Evolutionary conservation across 2,888 invertebrate genomes (phyloP).

Genomic region (Macroteleia sp.): DNA sequence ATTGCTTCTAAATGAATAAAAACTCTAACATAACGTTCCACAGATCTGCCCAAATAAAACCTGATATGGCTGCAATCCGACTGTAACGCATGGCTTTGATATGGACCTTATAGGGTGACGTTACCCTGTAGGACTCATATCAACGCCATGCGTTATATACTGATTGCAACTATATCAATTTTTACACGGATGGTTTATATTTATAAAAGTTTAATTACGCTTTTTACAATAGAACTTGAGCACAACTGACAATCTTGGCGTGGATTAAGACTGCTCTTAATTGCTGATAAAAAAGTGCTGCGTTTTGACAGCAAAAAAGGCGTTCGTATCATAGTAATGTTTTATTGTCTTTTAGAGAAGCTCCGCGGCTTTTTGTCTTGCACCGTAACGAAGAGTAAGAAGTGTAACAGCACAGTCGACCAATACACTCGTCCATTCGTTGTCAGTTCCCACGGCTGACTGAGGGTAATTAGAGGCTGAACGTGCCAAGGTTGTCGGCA

Average conservation of each 20-base stretch:
- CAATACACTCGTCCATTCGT: constrained; percentile 40
- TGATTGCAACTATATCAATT: too few species aligned
- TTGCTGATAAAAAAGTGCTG: constrained; percentile 1
- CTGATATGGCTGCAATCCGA: too few species aligned
- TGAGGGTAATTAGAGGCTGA: constrained; percentile 64
- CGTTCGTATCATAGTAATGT: constrained; percentile 9
- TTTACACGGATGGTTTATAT: too few species aligned
- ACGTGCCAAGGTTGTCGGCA: constrained; percentile 66
- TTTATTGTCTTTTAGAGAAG: constrained; percentile 47
- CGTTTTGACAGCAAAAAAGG: constrained; percentile 18
- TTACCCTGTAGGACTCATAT: too few species aligned
- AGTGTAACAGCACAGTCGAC: constrained; percentile 51
- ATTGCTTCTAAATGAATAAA: constrained; percentile 1
- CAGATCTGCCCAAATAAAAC: neutral
- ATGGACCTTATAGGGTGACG: too few species aligned
- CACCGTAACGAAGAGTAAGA: constrained; percentile 53
- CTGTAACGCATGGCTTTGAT: too few species aligned
- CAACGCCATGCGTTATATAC: too few species aligned
- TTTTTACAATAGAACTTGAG: constrained; percentile 1
- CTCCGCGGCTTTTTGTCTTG: constrained; percentile 34
- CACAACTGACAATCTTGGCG: neutral
- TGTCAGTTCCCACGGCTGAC: constrained; percentile 64
- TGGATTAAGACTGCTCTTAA: constrained; percentile 16
- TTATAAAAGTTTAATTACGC: constrained; percentile 7
- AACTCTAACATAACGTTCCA: neutral